phyloP scores from a whole-genome alignment of 2,113 vertebrate species.

The Rynchops niger region DNA sequence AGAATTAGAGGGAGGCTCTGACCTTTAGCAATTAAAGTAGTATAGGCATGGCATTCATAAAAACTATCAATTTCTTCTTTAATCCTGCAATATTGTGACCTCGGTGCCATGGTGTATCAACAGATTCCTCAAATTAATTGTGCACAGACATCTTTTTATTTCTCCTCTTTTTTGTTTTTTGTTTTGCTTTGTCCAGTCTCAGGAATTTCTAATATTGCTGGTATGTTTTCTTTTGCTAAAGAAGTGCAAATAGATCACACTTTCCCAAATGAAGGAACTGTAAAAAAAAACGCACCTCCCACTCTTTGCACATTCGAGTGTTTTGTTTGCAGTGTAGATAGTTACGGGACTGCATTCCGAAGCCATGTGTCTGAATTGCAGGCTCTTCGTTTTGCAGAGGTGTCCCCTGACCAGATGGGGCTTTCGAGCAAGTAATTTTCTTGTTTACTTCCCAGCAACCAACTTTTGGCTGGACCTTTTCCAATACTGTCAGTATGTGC shows the following conservation, averaged over 20 bases:
- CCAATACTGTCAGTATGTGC: neutral
- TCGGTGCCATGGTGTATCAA: neutral
- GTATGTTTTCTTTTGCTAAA: neutral
- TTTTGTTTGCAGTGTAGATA: neutral
- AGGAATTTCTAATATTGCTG: neutral
- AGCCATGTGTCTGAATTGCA: neutral
- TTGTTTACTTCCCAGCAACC: conserved; percentile 3
- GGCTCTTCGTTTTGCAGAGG: neutral
- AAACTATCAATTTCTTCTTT: neutral
- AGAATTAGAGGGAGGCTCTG: neutral
- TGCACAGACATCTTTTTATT: neutral
- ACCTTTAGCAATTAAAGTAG: neutral
- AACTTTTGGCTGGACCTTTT: neutral
- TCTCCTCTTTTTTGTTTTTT: neutral
- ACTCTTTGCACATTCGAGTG: neutral
- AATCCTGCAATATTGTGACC: neutral
- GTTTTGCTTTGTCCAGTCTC: neutral
- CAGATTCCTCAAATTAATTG: neutral
- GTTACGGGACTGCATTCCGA: neutral
- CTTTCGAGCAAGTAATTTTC: conserved; percentile 18
- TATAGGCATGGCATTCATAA: neutral
- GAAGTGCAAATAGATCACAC: neutral
- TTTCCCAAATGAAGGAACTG: neutral
- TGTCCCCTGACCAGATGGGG: neutral
- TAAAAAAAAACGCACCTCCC: neutral